phyloP scores from a whole-genome alignment of 2,113 vertebrate species.

The Gnathonemus echidnorhynchus region DNA sequence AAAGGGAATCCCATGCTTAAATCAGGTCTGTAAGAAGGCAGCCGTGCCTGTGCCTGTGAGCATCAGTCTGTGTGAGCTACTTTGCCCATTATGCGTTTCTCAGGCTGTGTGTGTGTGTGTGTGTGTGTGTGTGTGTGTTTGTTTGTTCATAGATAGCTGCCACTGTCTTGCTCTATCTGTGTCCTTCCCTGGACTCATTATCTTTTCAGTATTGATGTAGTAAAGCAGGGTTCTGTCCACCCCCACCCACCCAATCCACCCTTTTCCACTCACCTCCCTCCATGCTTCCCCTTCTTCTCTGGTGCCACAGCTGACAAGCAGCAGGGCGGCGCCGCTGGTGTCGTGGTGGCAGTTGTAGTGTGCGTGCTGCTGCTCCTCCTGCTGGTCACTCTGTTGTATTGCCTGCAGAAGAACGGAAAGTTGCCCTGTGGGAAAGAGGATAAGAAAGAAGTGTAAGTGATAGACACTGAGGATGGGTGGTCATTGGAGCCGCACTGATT shows the following conservation, averaged over 20 bases:
- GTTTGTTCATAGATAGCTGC: slow-evolving; percentile 26
- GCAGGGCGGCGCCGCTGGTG: slow-evolving; percentile 68
- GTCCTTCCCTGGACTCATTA: slow-evolving; percentile 28
- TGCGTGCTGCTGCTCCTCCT: slow-evolving; percentile 79
- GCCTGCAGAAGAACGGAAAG: slow-evolving; percentile 71
- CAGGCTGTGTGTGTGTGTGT: slow-evolving; percentile 12
- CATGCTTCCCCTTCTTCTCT: slow-evolving; percentile 18
- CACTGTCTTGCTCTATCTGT: slow-evolving; percentile 14
- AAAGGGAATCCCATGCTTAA: slow-evolving; percentile 65
- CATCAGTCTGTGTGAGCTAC: slow-evolving; percentile 11
- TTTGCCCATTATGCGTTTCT: neutral
- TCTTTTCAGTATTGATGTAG: neutral
- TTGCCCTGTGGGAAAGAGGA: slow-evolving; percentile 61
- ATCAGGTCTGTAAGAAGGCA: slow-evolving; percentile 66
- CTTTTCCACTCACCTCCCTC: neutral
- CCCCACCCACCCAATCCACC: slow-evolving; percentile 9
- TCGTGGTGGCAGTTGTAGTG: slow-evolving; percentile 78
- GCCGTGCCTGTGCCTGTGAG: slow-evolving; percentile 31
- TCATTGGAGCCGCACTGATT: too few relatives aligned
- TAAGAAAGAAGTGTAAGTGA: slow-evolving; percentile 76
- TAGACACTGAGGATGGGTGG: neutral
- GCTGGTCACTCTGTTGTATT: slow-evolving; percentile 72
- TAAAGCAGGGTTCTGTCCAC: neutral
- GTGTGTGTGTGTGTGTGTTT: slow-evolving; percentile 23
- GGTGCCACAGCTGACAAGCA: slow-evolving; percentile 54